Conservation (phyloP, 2,113 vertebrate genomes). For the Rattus rattus region DNA sequence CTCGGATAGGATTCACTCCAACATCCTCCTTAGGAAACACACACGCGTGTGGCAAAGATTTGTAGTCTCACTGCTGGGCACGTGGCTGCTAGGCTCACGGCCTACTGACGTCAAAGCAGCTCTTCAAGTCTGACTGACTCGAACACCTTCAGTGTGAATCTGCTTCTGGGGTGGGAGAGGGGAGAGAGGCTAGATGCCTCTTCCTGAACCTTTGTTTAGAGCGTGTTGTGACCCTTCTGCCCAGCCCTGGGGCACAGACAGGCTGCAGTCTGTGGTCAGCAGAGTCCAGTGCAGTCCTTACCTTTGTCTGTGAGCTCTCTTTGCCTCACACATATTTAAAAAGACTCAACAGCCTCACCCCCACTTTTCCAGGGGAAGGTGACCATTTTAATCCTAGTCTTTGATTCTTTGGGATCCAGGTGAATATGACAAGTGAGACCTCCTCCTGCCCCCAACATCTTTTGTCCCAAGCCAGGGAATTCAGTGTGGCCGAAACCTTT, state of each 20-base stretch:
- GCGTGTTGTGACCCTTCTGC: slow-evolving; percentile 71
- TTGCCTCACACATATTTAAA: slow-evolving; percentile 85
- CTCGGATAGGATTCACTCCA: background rate
- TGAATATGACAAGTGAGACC: slow-evolving; percentile 48
- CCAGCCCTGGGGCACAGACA: slow-evolving; percentile 59
- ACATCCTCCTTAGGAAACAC: slow-evolving; percentile 54
- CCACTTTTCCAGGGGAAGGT: slow-evolving; percentile 75
- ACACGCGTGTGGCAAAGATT: background rate
- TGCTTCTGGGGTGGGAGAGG: background rate
- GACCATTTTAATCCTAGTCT: slow-evolving; percentile 82
- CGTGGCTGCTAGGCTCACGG: background rate
- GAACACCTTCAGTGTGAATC: slow-evolving; percentile 51
- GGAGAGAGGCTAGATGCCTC: slow-evolving; percentile 10
- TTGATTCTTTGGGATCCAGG: slow-evolving; percentile 81
- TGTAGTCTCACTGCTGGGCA: slow-evolving; percentile 35
- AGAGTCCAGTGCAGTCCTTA: slow-evolving; percentile 85
- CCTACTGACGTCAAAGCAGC: slow-evolving; percentile 42
- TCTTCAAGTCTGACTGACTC: slow-evolving; percentile 38
- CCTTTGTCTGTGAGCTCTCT: slow-evolving; percentile 82
- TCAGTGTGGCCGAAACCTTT: background rate
- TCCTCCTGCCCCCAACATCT: background rate
- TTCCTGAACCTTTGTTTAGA: slow-evolving; percentile 83
- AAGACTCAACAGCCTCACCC: slow-evolving; percentile 83
- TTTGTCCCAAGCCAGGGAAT: slow-evolving; percentile 61
- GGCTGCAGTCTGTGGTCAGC: slow-evolving; percentile 79